Percentiles rank a stretch among this genome's conserved stretches.
These are phyloP conservation scores for Augiades crinisus DNA, from an alignment of 2,888 invertebrate species.

Conservation along the genomic window DNA sequence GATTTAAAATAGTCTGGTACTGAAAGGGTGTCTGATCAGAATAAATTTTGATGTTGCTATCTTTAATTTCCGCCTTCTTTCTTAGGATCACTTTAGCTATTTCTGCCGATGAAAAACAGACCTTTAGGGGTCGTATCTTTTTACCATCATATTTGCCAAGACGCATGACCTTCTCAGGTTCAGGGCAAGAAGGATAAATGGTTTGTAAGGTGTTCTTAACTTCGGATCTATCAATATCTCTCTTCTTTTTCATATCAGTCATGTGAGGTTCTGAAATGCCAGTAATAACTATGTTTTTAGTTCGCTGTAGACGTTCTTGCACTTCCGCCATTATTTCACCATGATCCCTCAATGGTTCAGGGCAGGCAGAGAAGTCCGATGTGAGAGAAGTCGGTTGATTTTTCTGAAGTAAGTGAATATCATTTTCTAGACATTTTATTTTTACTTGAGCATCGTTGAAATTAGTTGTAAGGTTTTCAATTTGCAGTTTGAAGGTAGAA, in stretches of 20 bases:
- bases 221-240: constrained; percentile 3
- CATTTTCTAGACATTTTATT: neutral
- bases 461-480: neutral
- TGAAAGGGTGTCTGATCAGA: constrained; percentile 19
- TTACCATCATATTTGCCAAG: constrained; percentile 10
- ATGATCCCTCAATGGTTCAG: neutral
- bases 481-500: neutral
- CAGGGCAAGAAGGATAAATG: neutral
- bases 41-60: neutral
- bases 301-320: constrained; percentile 14
- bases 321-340: constrained; percentile 6
- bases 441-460: neutral
- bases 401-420: neutral
- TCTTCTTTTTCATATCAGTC: neutral
- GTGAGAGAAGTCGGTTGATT: neutral
- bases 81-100: constrained; percentile 7
- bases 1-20: neutral
- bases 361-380: neutral
- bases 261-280: constrained; percentile 14
- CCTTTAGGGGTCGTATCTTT: constrained; percentile 20
- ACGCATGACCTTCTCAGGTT: constrained; percentile 13
- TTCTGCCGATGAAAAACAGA: constrained; percentile 4
- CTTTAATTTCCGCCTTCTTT: neutral
- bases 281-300: constrained; percentile 15
- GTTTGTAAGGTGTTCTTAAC: neutral